These are phyloP conservation scores for Anseranas semipalmata DNA, from an alignment of 2,113 vertebrate species.

Conservation along the genomic window DNA sequence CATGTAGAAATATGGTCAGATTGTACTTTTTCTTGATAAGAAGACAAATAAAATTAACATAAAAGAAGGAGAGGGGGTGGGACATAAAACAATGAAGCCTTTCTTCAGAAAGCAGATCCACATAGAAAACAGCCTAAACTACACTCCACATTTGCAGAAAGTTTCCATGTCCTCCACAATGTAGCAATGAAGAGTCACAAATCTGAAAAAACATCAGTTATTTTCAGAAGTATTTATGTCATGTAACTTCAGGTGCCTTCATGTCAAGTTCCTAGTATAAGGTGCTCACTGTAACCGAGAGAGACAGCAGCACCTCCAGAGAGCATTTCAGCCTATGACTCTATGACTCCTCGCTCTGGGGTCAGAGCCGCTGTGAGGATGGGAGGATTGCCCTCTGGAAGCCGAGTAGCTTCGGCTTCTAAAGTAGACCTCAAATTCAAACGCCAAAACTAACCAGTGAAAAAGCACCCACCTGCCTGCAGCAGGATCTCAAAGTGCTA, in stretches of 20 bases:
- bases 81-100: background rate
- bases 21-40: conserved; percentile 39
- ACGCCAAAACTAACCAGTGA: background rate
- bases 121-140: background rate
- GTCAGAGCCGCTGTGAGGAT: background rate
- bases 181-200: background rate
- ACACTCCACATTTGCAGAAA: background rate
- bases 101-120: background rate
- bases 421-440: background rate
- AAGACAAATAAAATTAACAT: conserved; percentile 45
- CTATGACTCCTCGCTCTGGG: background rate
- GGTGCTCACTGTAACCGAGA: background rate
- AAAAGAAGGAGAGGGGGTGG: background rate
- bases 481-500: background rate
- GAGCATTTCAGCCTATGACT: background rate
- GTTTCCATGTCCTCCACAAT: background rate
- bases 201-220: background rate
- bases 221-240: background rate
- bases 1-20: conserved; percentile 27
- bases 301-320: background rate
- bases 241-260: background rate
- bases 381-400: background rate
- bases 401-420: background rate
- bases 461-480: background rate
- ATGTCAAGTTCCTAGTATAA: background rate